phyloP scores from a whole-genome alignment of 2,113 vertebrate species.

The Laticauda colubrina region DNA sequence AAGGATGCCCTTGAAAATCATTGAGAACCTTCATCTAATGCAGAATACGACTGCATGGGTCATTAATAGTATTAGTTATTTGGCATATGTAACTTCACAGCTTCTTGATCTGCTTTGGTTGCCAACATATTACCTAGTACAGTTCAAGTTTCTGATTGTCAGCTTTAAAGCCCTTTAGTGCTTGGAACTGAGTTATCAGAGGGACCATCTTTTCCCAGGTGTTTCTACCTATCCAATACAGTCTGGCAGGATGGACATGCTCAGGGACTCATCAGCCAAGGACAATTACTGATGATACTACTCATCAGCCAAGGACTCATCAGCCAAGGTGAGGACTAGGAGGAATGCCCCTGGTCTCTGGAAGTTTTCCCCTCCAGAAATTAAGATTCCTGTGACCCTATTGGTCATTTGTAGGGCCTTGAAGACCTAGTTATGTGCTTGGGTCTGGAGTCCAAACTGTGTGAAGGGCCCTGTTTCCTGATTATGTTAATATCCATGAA shows the following conservation, averaged over 20 bases:
- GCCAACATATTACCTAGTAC: not conserved
- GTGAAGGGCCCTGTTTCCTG: not conserved
- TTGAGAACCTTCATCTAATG: not conserved
- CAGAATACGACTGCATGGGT: not conserved
- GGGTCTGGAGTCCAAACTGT: not conserved
- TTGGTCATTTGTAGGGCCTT: not conserved
- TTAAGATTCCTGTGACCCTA: not conserved
- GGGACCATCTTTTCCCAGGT: not conserved
- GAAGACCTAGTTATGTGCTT: not conserved
- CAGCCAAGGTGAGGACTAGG: not conserved
- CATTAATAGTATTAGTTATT: not conserved
- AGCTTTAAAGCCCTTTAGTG: not conserved
- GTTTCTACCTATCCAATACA: not conserved
- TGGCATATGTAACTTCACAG: not conserved
- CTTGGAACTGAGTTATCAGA: not conserved
- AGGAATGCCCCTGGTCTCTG: not conserved
- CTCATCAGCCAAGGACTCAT: not conserved
- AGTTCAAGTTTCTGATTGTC: not conserved
- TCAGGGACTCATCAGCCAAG: not conserved
- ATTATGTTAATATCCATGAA: not conserved
- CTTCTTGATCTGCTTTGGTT: not conserved
- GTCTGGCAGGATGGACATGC: not conserved
- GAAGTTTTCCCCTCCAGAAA: not conserved
- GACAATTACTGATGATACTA: not conserved
- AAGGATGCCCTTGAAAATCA: not conserved